These are phyloP conservation scores for Gadopsis marmoratus DNA, from an alignment of 2,797 vertebrate species.

Conservation along the genomic window DNA sequence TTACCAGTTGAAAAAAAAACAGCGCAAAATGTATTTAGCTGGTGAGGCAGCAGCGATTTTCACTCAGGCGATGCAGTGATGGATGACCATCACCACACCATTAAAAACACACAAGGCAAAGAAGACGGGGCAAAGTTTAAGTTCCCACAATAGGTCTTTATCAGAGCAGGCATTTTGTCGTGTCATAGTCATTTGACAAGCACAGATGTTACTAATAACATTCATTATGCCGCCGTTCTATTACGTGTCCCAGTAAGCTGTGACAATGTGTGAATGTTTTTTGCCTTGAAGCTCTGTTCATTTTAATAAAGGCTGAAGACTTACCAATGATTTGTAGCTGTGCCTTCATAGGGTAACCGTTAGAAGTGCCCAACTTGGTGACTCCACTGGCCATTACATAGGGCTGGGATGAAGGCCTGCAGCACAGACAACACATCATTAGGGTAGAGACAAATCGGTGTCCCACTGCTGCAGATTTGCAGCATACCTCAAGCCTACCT, in stretches of 20 bases:
- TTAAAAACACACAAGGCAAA: background rate
- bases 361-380: slow-evolving; percentile 86
- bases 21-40: background rate
- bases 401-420: slow-evolving; percentile 85
- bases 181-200: background rate
- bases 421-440: slow-evolving; percentile 61
- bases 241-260: background rate
- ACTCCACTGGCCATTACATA: slow-evolving; percentile 91
- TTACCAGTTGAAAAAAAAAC: background rate
- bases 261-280: background rate
- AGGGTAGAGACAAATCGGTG: slow-evolving; percentile 11
- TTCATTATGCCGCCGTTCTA: background rate
- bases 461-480: background rate
- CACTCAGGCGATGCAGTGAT: background rate
- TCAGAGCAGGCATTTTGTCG: background rate
- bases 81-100: background rate
- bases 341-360: slow-evolving; percentile 94
- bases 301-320: slow-evolving; percentile 48
- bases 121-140: background rate
- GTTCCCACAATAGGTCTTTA: background rate
- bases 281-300: background rate
- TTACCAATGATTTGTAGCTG: slow-evolving; percentile 96
- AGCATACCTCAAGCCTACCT: background rate
- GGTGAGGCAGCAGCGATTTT: background rate
- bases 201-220: background rate